Percentiles rank a stretch among this genome's conserved stretches.
Evolutionary conservation across 2,797 vertebrate genomes (phyloP).

Genomic region (Gymnopithys bicolor): DNA sequence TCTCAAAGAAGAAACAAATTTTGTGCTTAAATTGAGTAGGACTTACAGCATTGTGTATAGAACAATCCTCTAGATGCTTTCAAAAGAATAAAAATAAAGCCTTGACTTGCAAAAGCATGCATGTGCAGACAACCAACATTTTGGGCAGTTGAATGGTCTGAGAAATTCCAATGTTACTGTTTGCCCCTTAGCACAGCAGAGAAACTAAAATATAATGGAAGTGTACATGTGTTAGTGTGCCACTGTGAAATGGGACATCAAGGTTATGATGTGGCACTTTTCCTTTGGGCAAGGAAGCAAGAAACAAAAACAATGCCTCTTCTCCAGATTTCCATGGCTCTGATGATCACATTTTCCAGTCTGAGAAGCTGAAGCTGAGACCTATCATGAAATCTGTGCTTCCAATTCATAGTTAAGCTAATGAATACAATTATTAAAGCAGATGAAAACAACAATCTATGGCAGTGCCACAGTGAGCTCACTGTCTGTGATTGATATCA

Average conservation of each 20-base stretch:
- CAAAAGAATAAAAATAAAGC: neutral
- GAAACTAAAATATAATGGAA: neutral
- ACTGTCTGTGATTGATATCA: neutral
- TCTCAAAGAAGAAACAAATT: neutral
- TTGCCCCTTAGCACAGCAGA: neutral
- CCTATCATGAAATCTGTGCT: neutral
- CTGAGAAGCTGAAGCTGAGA: neutral
- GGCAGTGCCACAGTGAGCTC: neutral
- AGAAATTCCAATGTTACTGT: neutral
- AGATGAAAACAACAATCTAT: neutral
- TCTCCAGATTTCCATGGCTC: neutral
- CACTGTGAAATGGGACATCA: neutral
- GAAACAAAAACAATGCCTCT: neutral
- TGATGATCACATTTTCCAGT: neutral
- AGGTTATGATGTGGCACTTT: rapidly evolving
- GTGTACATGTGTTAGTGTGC: neutral
- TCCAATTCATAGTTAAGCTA: neutral
- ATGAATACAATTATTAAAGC: neutral
- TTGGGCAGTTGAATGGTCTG: neutral
- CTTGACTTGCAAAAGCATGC: neutral
- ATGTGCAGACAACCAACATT: neutral
- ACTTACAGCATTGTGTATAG: neutral
- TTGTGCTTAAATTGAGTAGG: neutral
- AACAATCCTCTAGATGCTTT: rapidly evolving
- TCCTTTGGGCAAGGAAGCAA: neutral